Evolutionary conservation across 2,888 invertebrate genomes (phyloP), one percentile per base, ranked within the genome.

Genomic region (Emmelina monodactyla): DNA sequence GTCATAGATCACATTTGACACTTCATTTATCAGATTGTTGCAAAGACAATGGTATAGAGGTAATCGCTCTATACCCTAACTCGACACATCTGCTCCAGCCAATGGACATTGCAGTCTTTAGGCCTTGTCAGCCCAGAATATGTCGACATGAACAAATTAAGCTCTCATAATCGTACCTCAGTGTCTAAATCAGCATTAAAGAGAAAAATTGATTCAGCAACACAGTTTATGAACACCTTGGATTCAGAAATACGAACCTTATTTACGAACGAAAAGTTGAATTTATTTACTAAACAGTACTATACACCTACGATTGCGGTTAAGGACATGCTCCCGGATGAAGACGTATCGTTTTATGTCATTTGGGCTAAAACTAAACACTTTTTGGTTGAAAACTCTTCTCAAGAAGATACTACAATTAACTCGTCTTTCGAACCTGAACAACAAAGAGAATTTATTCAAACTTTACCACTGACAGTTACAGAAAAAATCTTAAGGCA

Each of bases 71-170:
- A n/a, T n/a, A n/a, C n/a, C n/a, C n/a, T n/a, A 41, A 44, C 28
- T 35, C 34, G 15, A 46, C 42, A 33, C 41, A 42, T 37, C 29
- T 46, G 16, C 32, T 42, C 22, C 39, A 43, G 16, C 43, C 42
- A 12, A 41, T 45, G 37, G 43, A 44, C 37, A 32, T 42, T 22
- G 42, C 43, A 7, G 46, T 44, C 12, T 46, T 44, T 39, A 37
- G 40, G 16, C 41, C 44, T 31, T 39, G 39, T 30, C 40, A 41
- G 32, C 13, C 34, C 35, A 29, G 38, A 42, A 33, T 42, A 43
- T 28, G 37, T 43, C 19, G 43, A 43, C 31, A 34, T 43, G 31
- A 43, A 35, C 28, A 41, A 41, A 36, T 36, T 40, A 37, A 42
- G 34, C 32, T 39, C 34, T 30, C 37, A 34, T 15, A 38, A 37